Conservation (phyloP, 2,888 invertebrate species). For the Rhabditoides inermis region DNA sequence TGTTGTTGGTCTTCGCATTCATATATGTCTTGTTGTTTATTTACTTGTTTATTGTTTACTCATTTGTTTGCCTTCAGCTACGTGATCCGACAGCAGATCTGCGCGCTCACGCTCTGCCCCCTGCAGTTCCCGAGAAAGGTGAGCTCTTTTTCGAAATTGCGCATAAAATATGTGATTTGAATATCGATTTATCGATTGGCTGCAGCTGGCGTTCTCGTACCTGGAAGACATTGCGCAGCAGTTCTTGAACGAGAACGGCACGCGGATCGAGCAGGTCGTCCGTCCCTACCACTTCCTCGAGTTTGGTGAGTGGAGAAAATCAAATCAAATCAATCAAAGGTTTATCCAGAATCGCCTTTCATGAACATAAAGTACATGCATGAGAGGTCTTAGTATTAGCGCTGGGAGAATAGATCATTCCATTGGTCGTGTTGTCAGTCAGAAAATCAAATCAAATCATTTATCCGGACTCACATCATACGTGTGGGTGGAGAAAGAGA, state of each 20-base stretch:
- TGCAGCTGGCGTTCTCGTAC: conserved; percentile 22
- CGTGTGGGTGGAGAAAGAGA: too few relatives aligned
- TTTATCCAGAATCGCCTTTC: too few relatives aligned
- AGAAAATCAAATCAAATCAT: too few relatives aligned
- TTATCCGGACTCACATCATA: too few relatives aligned
- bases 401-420: too few relatives aligned
- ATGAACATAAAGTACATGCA: too few relatives aligned
- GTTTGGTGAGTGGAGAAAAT: conserved; percentile 38
- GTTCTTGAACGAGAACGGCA: conserved; percentile 38
- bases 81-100: conserved; percentile 41
- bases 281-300: conserved; percentile 52
- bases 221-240: conserved; percentile 32
- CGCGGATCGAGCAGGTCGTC: conserved; percentile 39
- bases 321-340: background rate
- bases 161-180: background rate
- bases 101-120: conserved; percentile 47
- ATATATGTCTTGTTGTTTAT: too few relatives aligned
- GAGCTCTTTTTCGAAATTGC: conserved; percentile 39
- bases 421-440: too few relatives aligned
- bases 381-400: too few relatives aligned
- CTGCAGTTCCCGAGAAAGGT: conserved; percentile 40
- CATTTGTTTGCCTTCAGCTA: conserved; percentile 31
- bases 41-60: background rate
- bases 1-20: background rate
- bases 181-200: too few relatives aligned